Evolutionary conservation across 2,797 vertebrate species (phyloP), one percentile per base, ranked within the genome.

Genomic region (Neoniphon sammara): DNA sequence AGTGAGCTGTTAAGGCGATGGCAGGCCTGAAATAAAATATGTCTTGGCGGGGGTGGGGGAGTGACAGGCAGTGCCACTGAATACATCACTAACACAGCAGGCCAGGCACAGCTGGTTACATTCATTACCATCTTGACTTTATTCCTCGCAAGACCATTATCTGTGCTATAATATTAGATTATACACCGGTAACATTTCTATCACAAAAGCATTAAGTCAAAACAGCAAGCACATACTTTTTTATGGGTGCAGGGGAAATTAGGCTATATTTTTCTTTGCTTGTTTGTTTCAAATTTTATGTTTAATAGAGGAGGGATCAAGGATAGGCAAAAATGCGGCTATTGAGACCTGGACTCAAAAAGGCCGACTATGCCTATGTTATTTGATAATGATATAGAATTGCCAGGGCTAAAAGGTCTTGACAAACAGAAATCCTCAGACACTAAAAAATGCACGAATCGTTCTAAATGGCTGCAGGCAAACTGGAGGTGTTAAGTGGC

Each of bases 11-110:
- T 66, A 44, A 62, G 4, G 6, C 5, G 7, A 69, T 81, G 87
- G 81, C 76, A 83, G 72, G 74, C 71, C 23, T 2, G 30, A 79
- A 70, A 88, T 88, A 77, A 86, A 84, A 82, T 72, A 77, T 25
- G 59, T 75, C 56, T 56, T 53, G 53, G 63, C 20, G 5, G 69
- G 74, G 44, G 74, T 36, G 36, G 60, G 49, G 65, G n/a, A n/a
- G n/a, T 60, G 66, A 73, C 44, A 58, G 80, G 67, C n/a, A 67
- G 63, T 42, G 74, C 62, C 8, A 69, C 73, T 81, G 76, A 82
- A 81, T 52, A 21, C 42, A 76, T 61, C 70, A 30, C 30, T 42
- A 17, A 54, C 42, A 65, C 23, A 71, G 63, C 59, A 25, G 61
- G 72, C 47, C 50, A 54, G 47, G 63, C 61, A 49, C 27, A 21